Conservation (phyloP, 2,113 vertebrate species). For the Lethenteron reissneri region DNA sequence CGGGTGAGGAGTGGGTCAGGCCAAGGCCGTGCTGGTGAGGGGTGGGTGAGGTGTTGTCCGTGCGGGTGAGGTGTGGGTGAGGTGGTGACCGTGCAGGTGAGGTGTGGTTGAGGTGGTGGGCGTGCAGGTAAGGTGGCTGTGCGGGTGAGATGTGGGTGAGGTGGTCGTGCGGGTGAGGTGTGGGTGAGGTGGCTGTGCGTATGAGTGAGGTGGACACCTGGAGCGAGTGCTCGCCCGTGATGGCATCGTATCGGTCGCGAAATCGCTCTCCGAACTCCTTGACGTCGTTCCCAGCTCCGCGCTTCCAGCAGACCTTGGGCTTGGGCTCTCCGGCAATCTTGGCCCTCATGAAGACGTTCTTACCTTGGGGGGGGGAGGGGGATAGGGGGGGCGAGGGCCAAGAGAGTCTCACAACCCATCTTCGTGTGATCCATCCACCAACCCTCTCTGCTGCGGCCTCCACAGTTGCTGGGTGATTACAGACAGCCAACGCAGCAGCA, state of each 20-base stretch:
- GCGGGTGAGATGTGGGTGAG: slow-evolving; percentile 1
- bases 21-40: too few relatives aligned
- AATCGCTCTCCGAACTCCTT: slow-evolving; percentile 18
- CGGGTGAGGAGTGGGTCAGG: too few relatives aligned
- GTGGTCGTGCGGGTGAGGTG: not conserved
- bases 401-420: not conserved
- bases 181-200: slow-evolving; percentile 7
- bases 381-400: not conserved
- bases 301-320: slow-evolving; percentile 17
- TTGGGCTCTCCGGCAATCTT: slow-evolving; percentile 21
- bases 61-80: not conserved
- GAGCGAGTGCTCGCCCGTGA: slow-evolving; percentile 23
- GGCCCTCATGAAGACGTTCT: slow-evolving; percentile 20
- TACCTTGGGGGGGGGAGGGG: slow-evolving; percentile 7
- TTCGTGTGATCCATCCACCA: not conserved
- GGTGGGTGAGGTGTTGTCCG: too few relatives aligned
- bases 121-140: not conserved
- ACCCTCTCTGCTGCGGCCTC: not conserved
- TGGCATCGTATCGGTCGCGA: slow-evolving; percentile 16
- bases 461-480: not conserved
- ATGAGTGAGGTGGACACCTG: slow-evolving; percentile 17
- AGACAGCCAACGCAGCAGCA: not conserved
- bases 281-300: slow-evolving; percentile 15
- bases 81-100: slow-evolving; percentile 22
- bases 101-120: slow-evolving; percentile 17